Evolutionary conservation across 2,797 vertebrate species (phyloP).

Genomic region (Chelmon rostratus): DNA sequence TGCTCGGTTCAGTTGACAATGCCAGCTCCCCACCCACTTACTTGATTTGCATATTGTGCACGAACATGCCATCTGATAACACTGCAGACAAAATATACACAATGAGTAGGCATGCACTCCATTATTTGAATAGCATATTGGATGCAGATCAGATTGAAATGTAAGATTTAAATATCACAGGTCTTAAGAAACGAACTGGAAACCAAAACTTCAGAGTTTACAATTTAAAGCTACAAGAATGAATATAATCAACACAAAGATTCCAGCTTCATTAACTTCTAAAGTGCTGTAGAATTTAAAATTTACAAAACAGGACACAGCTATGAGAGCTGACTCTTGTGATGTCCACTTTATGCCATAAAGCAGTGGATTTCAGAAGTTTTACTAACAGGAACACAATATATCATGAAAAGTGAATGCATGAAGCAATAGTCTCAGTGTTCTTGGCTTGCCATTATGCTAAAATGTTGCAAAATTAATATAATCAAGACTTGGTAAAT

Average conservation of each 20-base stretch:
- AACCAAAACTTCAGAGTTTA: background rate
- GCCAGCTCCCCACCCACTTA: constrained; percentile 40
- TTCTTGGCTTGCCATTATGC: background rate
- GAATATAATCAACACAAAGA: background rate
- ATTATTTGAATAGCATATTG: constrained; percentile 28
- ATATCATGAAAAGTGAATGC: background rate
- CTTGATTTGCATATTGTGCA: constrained; percentile 59
- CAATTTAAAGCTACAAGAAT: background rate
- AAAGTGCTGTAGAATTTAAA: background rate
- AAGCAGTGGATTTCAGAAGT: background rate
- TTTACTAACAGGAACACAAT: background rate
- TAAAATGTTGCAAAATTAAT: background rate
- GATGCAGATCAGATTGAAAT: constrained; percentile 21
- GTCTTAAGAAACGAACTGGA: constrained; percentile 1
- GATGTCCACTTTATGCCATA: too few species aligned
- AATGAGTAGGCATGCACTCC: constrained; percentile 14
- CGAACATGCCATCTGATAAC: constrained; percentile 49
- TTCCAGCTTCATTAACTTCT: background rate
- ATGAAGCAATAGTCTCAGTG: background rate
- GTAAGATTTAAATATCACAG: constrained; percentile 20
- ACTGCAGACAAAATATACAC: constrained; percentile 45
- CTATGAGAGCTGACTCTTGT: background rate
- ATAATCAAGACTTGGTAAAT: background rate
- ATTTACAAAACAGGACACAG: background rate
- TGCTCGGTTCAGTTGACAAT: constrained; percentile 49